phyloP scores from a whole-genome alignment of 2,113 vertebrate genomes.

The Podilymbus podiceps region DNA sequence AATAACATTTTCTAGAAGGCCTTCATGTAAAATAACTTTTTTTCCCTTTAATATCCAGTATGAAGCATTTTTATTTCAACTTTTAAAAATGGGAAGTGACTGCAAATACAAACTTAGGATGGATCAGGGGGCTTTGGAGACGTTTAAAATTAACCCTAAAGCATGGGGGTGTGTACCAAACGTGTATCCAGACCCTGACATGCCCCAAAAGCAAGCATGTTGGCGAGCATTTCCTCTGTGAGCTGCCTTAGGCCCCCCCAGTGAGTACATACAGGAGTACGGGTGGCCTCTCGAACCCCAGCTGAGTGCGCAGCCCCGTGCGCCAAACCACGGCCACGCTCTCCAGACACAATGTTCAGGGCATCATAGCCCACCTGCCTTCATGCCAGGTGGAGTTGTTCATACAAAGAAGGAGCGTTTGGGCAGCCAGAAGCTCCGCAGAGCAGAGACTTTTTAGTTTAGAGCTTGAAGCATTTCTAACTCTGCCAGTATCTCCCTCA shows the following conservation, averaged over 20 bases:
- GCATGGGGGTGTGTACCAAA: too few relatives aligned
- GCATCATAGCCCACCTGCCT: background rate
- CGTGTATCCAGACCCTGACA: background rate
- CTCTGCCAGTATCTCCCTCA: background rate
- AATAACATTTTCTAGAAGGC: background rate
- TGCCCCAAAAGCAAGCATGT: background rate
- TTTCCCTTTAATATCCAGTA: background rate
- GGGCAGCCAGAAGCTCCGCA: background rate
- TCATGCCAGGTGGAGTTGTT: background rate
- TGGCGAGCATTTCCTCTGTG: background rate
- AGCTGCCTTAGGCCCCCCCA: background rate
- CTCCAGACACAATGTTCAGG: background rate
- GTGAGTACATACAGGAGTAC: background rate
- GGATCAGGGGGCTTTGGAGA: background rate
- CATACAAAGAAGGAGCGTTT: background rate
- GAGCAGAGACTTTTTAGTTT: background rate
- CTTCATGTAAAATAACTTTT: background rate
- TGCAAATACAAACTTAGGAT: background rate
- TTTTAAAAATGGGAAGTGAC: background rate
- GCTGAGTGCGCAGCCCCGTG: fast-evolving
- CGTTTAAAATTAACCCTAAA: background rate
- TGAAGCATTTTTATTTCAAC: background rate
- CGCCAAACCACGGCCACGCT: background rate
- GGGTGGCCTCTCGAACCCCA: background rate
- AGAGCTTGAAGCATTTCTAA: background rate